Conservation (phyloP, 1,140 invertebrate genomes). For the Bicyclus anynana region DNA sequence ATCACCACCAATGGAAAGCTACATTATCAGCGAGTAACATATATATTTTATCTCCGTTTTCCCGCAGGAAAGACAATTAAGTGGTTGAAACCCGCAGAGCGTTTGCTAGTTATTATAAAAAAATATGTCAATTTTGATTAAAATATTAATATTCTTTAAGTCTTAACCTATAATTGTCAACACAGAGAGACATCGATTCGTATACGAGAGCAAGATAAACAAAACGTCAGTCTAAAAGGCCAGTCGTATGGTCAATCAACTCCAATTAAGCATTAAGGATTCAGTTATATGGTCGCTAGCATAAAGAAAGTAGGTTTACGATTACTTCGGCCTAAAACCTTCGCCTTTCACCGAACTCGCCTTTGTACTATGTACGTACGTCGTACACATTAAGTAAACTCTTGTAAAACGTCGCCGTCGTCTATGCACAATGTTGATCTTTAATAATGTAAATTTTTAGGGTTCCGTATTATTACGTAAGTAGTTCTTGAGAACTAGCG, state of each 20-base stretch:
- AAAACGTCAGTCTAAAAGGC: conserved; percentile 2
- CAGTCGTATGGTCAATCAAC: conserved; percentile 14
- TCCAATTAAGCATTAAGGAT: conserved; percentile 22
- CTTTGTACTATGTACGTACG: not conserved
- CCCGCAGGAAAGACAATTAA: not conserved
- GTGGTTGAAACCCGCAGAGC: no score
- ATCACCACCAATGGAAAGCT: no score
- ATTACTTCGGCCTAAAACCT: conserved; percentile 25
- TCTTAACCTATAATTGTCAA: not conserved
- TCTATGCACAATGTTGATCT: no score
- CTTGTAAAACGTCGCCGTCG: no score
- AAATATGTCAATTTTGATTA: no score
- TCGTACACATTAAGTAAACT: not conserved
- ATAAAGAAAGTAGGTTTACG: conserved; percentile 32
- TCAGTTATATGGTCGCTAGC: conserved; percentile 23
- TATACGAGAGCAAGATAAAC: not conserved
- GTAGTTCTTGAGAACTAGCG: no score
- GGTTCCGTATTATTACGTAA: no score
- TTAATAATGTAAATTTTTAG: no score
- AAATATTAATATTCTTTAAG: no score
- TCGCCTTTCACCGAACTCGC: conserved; percentile 24
- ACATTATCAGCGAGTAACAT: no score
- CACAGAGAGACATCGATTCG: not conserved
- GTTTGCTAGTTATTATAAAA: no score
- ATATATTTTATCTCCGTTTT: no score